phyloP scores from a whole-genome alignment of 2,888 invertebrate species.

The Yponomeuta plumbellus region DNA sequence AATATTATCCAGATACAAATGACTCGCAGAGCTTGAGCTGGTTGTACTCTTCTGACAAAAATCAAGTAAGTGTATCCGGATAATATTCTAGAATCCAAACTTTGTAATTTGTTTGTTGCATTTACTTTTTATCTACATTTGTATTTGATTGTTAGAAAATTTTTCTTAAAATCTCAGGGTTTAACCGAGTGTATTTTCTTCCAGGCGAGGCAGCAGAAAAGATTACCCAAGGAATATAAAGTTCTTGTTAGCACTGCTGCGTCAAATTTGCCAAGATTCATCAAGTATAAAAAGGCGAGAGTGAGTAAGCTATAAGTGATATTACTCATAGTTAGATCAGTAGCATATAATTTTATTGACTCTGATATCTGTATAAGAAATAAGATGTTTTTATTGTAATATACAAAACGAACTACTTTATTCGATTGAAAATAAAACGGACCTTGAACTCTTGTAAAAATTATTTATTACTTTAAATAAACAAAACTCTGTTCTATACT shows the following conservation, averaged over 20 bases:
- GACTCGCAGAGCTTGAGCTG: no score
- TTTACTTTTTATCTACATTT: no score
- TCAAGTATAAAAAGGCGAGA: slow-evolving; percentile 79
- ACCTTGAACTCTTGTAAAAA: neutral
- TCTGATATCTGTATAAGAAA: neutral
- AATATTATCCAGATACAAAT: no score
- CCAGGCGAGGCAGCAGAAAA: slow-evolving; percentile 80
- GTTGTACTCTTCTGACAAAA: no score
- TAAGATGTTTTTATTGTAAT: slow-evolving; percentile 3
- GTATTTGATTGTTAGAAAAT: no score
- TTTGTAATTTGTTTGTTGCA: no score
- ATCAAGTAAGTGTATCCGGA: no score
- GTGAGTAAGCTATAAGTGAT: slow-evolving; percentile 44
- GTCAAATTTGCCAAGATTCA: slow-evolving; percentile 82
- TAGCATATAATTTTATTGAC: slow-evolving; percentile 1
- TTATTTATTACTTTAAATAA: neutral
- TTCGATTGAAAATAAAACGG: neutral
- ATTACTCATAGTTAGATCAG: neutral
- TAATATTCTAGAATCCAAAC: no score
- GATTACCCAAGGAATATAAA: slow-evolving; percentile 80
- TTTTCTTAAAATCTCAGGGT: no score
- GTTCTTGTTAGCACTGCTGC: slow-evolving; percentile 83
- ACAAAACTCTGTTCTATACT: neutral
- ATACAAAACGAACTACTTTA: neutral
- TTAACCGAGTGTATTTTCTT: slow-evolving; percentile 26